Percentiles rank a stretch among this genome's conserved stretches.
Evolutionary conservation across 2,113 vertebrate genomes (phyloP).

Genomic region (Cyanocitta stelleri): DNA sequence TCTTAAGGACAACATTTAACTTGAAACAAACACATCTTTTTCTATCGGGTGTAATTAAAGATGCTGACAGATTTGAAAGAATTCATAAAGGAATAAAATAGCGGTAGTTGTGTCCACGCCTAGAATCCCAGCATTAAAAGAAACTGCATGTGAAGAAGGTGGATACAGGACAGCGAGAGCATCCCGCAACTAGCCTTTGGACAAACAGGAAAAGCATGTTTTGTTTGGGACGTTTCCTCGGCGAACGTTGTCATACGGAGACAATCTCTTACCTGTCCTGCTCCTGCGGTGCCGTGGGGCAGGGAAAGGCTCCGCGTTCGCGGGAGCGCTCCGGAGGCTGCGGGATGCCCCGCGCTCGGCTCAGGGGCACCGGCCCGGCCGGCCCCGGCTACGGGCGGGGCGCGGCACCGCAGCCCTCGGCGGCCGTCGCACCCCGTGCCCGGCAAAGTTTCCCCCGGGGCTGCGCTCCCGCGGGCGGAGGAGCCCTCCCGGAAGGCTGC

Average conservation of each 20-base stretch:
- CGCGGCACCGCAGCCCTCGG: neutral
- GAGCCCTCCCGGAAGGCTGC: neutral
- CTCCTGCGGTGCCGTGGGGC: fast-evolving
- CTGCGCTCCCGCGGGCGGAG: neutral
- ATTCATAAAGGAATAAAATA: neutral
- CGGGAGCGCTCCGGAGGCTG: neutral
- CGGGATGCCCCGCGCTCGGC: neutral
- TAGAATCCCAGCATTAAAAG: neutral
- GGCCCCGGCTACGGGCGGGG: neutral
- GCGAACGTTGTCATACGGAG: fast-evolving
- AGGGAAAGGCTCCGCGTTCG: neutral
- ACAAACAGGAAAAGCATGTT: neutral
- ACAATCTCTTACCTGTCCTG: neutral
- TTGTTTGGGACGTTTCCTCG: neutral
- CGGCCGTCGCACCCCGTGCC: neutral
- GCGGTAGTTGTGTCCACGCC: neutral
- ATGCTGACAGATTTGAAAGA: neutral
- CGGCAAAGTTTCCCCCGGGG: neutral
- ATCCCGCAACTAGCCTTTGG: neutral
- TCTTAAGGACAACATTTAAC: neutral
- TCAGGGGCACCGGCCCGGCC: neutral
- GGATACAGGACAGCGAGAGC: fast-evolving
- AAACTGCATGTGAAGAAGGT: neutral
- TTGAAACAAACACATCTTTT: neutral
- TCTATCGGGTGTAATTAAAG: neutral